These are phyloP conservation scores for Ectemnius lituratus DNA, from an alignment of 2,888 invertebrate species.

Conservation along the genomic window DNA sequence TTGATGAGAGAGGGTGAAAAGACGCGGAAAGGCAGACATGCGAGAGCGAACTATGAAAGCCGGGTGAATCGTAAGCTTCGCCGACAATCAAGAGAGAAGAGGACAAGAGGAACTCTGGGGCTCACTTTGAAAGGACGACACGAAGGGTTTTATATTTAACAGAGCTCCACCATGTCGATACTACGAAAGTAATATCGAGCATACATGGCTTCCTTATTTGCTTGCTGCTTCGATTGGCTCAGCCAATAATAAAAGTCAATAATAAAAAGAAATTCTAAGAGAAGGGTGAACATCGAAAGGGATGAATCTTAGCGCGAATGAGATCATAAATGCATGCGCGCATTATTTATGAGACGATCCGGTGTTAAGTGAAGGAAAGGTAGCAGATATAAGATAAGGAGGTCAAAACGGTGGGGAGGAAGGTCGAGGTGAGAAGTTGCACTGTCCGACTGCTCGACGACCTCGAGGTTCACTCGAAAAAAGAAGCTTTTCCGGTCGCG, in stretches of 20 bases:
- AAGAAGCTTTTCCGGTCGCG: background rate
- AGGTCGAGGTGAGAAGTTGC: background rate
- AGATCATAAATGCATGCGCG: too few relatives aligned
- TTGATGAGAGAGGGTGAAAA: background rate
- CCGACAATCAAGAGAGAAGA: background rate
- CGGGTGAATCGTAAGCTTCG: background rate
- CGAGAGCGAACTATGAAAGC: background rate
- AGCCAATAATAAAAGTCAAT: too few relatives aligned
- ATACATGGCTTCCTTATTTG: background rate
- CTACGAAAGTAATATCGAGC: conserved; percentile 47
- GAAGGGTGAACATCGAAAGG: too few relatives aligned
- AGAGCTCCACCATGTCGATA: conserved; percentile 36
- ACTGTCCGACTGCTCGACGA: background rate
- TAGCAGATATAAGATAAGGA: background rate
- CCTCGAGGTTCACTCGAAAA: background rate
- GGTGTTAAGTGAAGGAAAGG: background rate
- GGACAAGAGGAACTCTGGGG: conserved; percentile 22
- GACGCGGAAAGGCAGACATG: conserved; percentile 9
- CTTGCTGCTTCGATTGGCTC: conserved; percentile 17
- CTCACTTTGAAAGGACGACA: conserved; percentile 26
- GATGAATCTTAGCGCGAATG: too few relatives aligned
- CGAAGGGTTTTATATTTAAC: conserved; percentile 45
- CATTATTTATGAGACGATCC: background rate
- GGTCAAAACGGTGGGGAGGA: background rate
- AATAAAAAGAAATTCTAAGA: too few relatives aligned